These are phyloP conservation scores for Cynocephalus volans DNA, from an alignment of 2,113 vertebrate species.

Conservation along the genomic window DNA sequence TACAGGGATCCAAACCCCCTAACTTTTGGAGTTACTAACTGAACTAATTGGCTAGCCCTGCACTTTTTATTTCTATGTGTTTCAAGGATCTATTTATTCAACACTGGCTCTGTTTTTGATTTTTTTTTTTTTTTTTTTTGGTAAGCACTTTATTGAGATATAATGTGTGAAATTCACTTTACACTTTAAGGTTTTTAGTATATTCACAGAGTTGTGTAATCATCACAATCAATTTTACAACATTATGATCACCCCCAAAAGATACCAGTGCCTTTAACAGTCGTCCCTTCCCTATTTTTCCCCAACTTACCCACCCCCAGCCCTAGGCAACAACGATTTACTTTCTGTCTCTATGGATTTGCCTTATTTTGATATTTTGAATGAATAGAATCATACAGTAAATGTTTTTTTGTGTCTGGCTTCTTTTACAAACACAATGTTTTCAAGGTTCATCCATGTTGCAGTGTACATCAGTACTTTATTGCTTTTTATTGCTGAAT, in stretches of 20 bases:
- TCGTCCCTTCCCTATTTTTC: not conserved
- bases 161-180: not conserved
- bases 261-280: not conserved
- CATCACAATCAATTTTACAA: not conserved
- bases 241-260: not conserved
- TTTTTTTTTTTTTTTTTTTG: not conserved
- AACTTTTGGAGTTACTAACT: no score
- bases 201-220: not conserved
- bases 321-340: not conserved
- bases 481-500: not conserved
- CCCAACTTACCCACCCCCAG: not conserved
- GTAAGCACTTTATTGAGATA: slow-evolving; percentile 15
- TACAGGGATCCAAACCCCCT: no score
- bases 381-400: not conserved
- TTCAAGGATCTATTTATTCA: not conserved
- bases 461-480: not conserved
- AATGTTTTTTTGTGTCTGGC: not conserved
- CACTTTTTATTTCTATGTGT: not conserved
- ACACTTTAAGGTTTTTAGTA: not conserved
- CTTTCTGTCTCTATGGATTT: not conserved
- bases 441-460: not conserved
- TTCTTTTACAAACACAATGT: not conserved
- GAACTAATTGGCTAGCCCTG: no score
- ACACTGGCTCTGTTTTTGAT: not conserved
- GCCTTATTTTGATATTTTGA: not conserved